Conservation (phyloP, 2,888 invertebrate genomes). For the Dione juno region DNA sequence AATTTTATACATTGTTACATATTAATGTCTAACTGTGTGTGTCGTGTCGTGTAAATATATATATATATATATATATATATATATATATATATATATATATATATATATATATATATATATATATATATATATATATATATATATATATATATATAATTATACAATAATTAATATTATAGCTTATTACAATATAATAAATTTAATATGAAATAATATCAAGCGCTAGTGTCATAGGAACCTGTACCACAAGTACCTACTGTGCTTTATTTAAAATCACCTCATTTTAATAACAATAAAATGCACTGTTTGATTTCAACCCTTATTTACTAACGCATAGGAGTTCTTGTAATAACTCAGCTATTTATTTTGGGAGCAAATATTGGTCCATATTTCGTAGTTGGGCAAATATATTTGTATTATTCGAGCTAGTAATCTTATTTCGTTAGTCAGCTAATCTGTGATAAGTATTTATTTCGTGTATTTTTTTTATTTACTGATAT, state of each 20-base stretch:
- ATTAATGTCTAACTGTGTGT: too few relatives aligned
- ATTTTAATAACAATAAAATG: slow-evolving; percentile 81
- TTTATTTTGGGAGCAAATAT: slow-evolving; percentile 69
- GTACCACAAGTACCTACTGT: slow-evolving; percentile 75
- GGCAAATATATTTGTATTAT: slow-evolving; percentile 75
- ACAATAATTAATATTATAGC: too few relatives aligned
- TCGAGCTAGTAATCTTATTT: slow-evolving; percentile 66
- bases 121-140: too few relatives aligned
- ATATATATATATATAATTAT: too few relatives aligned
- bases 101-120: too few relatives aligned
- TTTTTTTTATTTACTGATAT: slow-evolving; percentile 5
- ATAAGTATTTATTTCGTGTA: slow-evolving; percentile 40
- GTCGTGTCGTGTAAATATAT: too few relatives aligned
- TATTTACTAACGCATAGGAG: slow-evolving; percentile 74
- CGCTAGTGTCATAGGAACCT: slow-evolving; percentile 23
- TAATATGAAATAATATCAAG: neutral
- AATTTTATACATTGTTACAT: too few relatives aligned
- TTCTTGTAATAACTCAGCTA: slow-evolving; percentile 69
- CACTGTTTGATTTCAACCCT: slow-evolving; percentile 65
- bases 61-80: too few relatives aligned
- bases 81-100: too few relatives aligned
- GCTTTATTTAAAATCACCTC: slow-evolving; percentile 80
- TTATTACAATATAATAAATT: too few relatives aligned
- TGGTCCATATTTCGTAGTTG: slow-evolving; percentile 73
- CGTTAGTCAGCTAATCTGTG: slow-evolving; percentile 61